These are phyloP conservation scores for Moxostoma hubbsi DNA, from an alignment of 2,797 vertebrate species.

Conservation along the genomic window DNA sequence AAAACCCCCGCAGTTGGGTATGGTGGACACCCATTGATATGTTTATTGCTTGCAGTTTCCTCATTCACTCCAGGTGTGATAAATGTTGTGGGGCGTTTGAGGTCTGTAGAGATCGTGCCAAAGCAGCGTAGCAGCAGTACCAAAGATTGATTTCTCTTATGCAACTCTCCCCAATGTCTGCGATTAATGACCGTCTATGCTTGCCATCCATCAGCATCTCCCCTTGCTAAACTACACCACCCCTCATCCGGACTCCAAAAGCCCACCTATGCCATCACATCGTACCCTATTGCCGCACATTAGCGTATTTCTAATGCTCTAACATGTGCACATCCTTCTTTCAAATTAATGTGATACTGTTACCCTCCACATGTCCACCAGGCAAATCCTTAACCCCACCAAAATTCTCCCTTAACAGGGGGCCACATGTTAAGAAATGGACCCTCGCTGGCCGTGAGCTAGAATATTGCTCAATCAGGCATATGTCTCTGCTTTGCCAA, in stretches of 20 bases:
- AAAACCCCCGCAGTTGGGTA: constrained; percentile 44
- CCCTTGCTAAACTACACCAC: constrained; percentile 31
- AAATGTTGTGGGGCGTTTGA: constrained; percentile 51
- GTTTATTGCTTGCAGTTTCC: constrained; percentile 65
- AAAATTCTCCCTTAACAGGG: constrained; percentile 8
- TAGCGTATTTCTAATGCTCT: constrained; percentile 63
- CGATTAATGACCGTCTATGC: constrained; percentile 82
- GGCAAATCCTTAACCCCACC: constrained; percentile 30
- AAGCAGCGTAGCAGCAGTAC: constrained; percentile 52
- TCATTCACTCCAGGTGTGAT: constrained; percentile 55
- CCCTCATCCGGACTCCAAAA: constrained; percentile 33
- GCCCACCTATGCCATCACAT: constrained; percentile 62
- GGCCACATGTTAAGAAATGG: background rate
- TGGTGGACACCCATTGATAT: constrained; percentile 60
- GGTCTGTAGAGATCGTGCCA: constrained; percentile 40
- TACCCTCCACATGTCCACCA: constrained; percentile 45
- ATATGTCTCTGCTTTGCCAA: background rate
- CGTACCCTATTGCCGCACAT: constrained; percentile 52
- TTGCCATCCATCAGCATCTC: constrained; percentile 74
- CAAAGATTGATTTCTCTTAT: constrained; percentile 79
- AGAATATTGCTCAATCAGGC: constrained; percentile 24
- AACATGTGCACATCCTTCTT: constrained; percentile 33
- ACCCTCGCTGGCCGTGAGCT: constrained; percentile 10
- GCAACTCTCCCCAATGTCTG: constrained; percentile 73
- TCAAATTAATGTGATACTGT: constrained; percentile 67